Conservation (phyloP, 2,797 vertebrate species). For the Enteromius viviparus region DNA sequence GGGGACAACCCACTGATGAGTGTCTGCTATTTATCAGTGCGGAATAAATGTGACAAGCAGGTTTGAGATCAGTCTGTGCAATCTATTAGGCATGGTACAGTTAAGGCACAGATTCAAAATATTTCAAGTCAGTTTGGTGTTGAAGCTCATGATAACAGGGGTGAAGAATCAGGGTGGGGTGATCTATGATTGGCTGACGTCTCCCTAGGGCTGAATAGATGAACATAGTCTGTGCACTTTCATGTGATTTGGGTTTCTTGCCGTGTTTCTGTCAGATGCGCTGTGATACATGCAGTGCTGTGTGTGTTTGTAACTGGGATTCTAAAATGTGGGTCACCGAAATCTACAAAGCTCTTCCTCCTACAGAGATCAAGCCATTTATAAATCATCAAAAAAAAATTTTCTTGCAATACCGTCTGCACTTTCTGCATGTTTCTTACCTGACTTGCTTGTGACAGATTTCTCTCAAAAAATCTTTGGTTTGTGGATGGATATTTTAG, state of each 20-base stretch:
- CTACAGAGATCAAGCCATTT: constrained; percentile 11
- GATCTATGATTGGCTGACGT: background rate
- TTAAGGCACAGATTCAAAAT: background rate
- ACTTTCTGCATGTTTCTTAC: background rate
- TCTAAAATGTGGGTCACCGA: constrained; percentile 53
- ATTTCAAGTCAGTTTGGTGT: background rate
- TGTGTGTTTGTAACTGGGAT: constrained; percentile 35
- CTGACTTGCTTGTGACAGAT: background rate
- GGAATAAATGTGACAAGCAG: constrained; percentile 11
- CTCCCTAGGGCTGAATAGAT: background rate
- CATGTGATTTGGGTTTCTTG: constrained; percentile 18
- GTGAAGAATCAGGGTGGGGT: background rate
- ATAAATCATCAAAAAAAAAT: constrained; percentile 8
- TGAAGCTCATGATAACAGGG: background rate
- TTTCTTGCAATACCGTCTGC: background rate
- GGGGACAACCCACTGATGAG: background rate
- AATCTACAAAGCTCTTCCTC: constrained; percentile 31
- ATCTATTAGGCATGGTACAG: background rate
- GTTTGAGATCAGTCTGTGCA: background rate
- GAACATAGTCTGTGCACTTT: background rate
- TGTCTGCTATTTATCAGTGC: constrained; percentile 6
- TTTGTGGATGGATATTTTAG: background rate
- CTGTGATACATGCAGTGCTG: background rate
- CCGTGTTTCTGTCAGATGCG: constrained; percentile 17
- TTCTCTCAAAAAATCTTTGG: background rate